Evolutionary conservation across 2,113 vertebrate species (phyloP).

Genomic region (Stigmatopora argus): DNA sequence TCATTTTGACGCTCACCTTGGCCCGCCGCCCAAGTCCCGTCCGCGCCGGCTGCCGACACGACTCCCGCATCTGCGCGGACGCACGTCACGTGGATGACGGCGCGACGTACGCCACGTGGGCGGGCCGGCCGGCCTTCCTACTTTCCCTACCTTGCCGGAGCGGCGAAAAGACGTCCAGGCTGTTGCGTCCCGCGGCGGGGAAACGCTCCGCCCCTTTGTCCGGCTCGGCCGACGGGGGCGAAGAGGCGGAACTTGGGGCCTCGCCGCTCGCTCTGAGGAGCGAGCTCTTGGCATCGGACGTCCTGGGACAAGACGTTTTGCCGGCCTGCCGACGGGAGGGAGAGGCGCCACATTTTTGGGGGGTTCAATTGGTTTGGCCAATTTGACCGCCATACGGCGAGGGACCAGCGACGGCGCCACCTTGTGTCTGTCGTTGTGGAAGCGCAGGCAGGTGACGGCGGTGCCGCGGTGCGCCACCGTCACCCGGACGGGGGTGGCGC

Average conservation of each 20-base stretch:
- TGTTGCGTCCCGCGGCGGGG: slow-evolving; percentile 72
- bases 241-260: slow-evolving; percentile 62
- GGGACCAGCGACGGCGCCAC: slow-evolving; percentile 66
- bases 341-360: too few relatives aligned
- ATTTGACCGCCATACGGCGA: too few relatives aligned
- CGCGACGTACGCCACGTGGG: too few relatives aligned
- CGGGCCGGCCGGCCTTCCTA: too few relatives aligned
- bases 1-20: slow-evolving; percentile 14
- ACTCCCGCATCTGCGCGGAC: neutral
- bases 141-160: neutral
- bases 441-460: slow-evolving; percentile 87
- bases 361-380: too few relatives aligned
- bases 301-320: slow-evolving; percentile 72
- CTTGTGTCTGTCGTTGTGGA: slow-evolving; percentile 78
- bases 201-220: slow-evolving; percentile 69
- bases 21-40: slow-evolving; percentile 6
- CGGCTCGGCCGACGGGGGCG: slow-evolving; percentile 47
- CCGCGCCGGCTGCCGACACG: neutral
- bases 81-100: neutral
- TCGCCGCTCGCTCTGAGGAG: slow-evolving; percentile 59
- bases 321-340: slow-evolving; percentile 66
- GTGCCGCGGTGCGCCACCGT: slow-evolving; percentile 83
- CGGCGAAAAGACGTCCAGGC: slow-evolving; percentile 11
- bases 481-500: slow-evolving; percentile 79
- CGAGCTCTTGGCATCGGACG: slow-evolving; percentile 64